A percentile compares a stretch with the other conserved stretches of the same genome.
Evolutionary conservation across 1,140 invertebrate genomes (phyloP).

Genomic region (Rhysida immarginata): DNA sequence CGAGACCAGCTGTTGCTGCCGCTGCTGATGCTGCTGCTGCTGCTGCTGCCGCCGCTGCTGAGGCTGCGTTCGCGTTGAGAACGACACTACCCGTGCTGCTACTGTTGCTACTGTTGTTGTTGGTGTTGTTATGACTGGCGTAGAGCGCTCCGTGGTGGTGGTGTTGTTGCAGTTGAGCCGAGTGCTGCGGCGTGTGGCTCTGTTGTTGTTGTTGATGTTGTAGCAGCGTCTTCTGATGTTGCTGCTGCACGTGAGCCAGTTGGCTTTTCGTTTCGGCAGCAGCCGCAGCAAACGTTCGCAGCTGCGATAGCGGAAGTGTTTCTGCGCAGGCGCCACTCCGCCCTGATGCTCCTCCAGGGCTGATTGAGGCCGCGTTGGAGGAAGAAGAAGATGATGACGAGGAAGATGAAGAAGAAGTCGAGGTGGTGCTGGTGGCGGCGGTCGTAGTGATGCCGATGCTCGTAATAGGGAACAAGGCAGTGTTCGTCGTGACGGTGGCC

Average conservation of each 20-base stretch:
- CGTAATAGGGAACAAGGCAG: no score
- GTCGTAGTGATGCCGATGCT: no score
- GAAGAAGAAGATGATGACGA: no score
- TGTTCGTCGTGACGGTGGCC: no score
- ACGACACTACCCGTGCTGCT: neutral
- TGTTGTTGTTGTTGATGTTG: neutral
- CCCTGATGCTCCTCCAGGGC: neutral
- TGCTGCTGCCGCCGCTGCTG: neutral
- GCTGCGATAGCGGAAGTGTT: slow-evolving; percentile 1
- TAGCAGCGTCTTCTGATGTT: neutral
- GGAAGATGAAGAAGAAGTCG: no score
- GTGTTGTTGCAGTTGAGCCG: neutral
- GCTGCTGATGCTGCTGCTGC: neutral
- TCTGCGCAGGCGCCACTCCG: neutral
- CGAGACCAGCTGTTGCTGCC: neutral
- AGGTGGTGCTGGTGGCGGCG: no score
- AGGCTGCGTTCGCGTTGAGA: neutral
- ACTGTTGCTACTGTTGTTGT: neutral
- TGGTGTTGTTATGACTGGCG: neutral
- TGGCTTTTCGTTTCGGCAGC: no score
- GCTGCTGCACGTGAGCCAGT: neutral
- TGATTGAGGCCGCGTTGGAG: no score
- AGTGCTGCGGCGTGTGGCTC: neutral
- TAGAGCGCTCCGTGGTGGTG: neutral
- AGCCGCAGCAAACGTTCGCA: neutral